Evolutionary conservation across 2,113 vertebrate genomes (phyloP).

Genomic region (Cervus canadensis): DNA sequence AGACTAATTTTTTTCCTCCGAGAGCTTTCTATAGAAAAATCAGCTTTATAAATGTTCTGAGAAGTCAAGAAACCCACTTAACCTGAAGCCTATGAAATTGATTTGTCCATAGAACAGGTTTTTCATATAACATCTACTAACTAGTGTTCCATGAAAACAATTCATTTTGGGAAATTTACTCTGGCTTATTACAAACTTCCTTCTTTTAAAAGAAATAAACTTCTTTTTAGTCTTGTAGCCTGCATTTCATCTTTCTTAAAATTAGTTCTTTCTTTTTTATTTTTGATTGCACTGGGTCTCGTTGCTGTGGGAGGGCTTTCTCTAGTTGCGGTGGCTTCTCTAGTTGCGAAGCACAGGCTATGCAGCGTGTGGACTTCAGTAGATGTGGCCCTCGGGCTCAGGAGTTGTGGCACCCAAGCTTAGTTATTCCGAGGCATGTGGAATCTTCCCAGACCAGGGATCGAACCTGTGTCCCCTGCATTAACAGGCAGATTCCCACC

Average conservation of each 20-base stretch:
- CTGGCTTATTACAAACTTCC: not conserved
- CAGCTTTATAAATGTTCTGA: not conserved
- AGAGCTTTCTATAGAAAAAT: not conserved
- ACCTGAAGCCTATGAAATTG: not conserved
- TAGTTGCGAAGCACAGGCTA: not conserved
- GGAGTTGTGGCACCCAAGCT: not conserved
- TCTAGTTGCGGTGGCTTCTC: not conserved
- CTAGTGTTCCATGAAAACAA: not conserved
- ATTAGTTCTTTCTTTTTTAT: not conserved
- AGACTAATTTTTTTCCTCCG: not conserved
- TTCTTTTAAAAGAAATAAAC: not conserved
- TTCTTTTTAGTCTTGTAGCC: not conserved
- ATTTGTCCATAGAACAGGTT: not conserved
- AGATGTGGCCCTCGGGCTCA: not conserved
- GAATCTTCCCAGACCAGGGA: not conserved
- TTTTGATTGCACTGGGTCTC: not conserved
- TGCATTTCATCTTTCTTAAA: not conserved
- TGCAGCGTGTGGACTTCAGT: rapidly evolving
- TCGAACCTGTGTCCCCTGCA: not conserved
- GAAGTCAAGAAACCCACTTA: not conserved
- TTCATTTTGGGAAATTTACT: not conserved
- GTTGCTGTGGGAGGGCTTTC: not conserved
- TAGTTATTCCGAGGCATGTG: not conserved
- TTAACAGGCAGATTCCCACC: not conserved
- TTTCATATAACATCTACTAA: not conserved